Percentiles rank a stretch among this genome's conserved stretches.
phyloP scores from a whole-genome alignment of 2,888 invertebrate genomes.

The Disparrhopalites patrizii region DNA sequence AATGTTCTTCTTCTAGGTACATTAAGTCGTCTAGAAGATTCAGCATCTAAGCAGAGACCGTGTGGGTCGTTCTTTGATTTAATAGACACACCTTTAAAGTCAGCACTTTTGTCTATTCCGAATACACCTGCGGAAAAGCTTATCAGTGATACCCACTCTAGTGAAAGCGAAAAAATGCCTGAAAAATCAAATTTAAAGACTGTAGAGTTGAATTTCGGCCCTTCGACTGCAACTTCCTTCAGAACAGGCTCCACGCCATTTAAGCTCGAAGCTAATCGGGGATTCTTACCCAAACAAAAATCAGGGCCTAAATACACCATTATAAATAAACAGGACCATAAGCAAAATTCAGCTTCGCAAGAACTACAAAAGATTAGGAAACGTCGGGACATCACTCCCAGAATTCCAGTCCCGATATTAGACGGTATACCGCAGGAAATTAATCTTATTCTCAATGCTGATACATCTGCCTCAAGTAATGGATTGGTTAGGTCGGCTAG shows the following conservation, averaged over 20 bases:
- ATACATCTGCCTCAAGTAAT: background rate
- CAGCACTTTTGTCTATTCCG: conserved; percentile 1
- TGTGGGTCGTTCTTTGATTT: conserved; percentile 19
- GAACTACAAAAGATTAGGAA: background rate
- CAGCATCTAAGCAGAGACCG: conserved; percentile 13
- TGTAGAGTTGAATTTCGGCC: conserved; percentile 16
- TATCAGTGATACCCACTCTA: background rate
- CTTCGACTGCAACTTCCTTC: background rate
- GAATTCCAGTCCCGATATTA: background rate
- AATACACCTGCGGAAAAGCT: conserved; percentile 15
- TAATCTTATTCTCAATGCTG: background rate
- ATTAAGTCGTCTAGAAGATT: conserved; percentile 18
- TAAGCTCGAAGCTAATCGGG: background rate
- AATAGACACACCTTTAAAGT: conserved; percentile 23
- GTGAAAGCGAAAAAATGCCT: background rate
- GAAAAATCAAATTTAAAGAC: conserved; percentile 4
- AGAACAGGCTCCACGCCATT: background rate
- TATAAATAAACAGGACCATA: background rate
- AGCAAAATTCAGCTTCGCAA: background rate
- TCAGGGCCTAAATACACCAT: background rate
- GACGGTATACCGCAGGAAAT: background rate
- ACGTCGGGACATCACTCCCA: background rate
- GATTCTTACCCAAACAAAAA: background rate
- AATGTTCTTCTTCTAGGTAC: conserved; percentile 13
- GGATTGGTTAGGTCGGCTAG: conserved; percentile 3